Percentiles rank a stretch among this genome's conserved stretches.
Conservation (phyloP, 2,888 invertebrate genomes). For the Cephus nigrinus region DNA sequence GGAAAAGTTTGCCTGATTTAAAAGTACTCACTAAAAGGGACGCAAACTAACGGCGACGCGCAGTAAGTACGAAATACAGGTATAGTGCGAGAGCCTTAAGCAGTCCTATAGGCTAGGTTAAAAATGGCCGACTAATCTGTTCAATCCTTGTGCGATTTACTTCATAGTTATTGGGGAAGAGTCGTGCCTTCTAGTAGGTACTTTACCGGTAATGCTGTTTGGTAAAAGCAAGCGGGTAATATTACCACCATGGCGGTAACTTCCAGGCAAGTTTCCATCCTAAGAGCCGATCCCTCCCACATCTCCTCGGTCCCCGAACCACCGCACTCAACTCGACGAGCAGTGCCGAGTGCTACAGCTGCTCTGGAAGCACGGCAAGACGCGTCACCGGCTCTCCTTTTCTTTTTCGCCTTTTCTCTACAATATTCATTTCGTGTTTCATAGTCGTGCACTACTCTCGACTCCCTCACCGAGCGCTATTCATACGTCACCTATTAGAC, state of each 20-base stretch:
- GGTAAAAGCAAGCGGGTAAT: background rate
- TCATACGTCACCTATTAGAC: constrained; percentile 5
- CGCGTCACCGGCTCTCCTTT: background rate
- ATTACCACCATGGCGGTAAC: background rate
- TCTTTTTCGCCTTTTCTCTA: background rate
- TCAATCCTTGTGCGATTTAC: background rate
- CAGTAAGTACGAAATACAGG: background rate
- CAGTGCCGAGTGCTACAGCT: constrained; percentile 30
- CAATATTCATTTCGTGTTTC: constrained; percentile 5
- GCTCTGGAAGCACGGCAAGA: constrained; percentile 1
- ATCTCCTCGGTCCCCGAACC: constrained; percentile 29
- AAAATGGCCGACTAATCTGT: background rate
- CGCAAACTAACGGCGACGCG: background rate
- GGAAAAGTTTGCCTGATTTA: background rate
- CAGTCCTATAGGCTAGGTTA: background rate
- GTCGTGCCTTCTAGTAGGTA: background rate
- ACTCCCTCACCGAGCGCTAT: constrained; percentile 3
- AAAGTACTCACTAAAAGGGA: background rate
- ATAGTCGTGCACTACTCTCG: constrained; percentile 12
- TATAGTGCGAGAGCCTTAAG: background rate
- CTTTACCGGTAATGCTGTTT: background rate
- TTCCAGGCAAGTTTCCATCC: constrained; percentile 24
- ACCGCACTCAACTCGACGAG: constrained; percentile 31
- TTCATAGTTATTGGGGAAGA: background rate
- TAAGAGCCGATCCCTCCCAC: constrained; percentile 45